Percentiles rank a stretch among this genome's conserved stretches.
phyloP scores from a whole-genome alignment of 1,140 invertebrate species.

The Drosophila sp. region DNA sequence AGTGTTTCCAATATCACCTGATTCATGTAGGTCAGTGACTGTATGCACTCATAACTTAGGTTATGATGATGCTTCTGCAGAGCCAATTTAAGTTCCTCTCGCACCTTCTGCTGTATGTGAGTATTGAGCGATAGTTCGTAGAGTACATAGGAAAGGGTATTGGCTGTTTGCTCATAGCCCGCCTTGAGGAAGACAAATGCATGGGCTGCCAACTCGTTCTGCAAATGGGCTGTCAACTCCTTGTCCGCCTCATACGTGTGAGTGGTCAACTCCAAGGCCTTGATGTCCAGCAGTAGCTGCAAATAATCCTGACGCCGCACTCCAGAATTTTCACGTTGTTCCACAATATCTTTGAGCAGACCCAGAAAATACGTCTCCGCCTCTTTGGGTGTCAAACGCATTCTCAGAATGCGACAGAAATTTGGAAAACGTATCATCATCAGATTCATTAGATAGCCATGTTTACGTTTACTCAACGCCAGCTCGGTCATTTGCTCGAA shows the following conservation, averaged over 20 bases:
- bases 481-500: slow-evolving; percentile 77
- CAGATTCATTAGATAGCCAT: slow-evolving; percentile 66
- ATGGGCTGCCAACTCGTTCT: slow-evolving; percentile 84
- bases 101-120: slow-evolving; percentile 83
- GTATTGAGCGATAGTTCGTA: slow-evolving; percentile 85
- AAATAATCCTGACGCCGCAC: slow-evolving; percentile 84
- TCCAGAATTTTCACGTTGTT: slow-evolving; percentile 83
- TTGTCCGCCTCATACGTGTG: slow-evolving; percentile 66
- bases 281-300: slow-evolving; percentile 83
- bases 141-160: slow-evolving; percentile 82
- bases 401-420: slow-evolving; percentile 55
- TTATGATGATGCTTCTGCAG: slow-evolving; percentile 72
- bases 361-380: slow-evolving; percentile 83
- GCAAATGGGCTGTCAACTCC: slow-evolving; percentile 59
- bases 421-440: slow-evolving; percentile 72
- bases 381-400: slow-evolving; percentile 59
- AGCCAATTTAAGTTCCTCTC: slow-evolving; percentile 83
- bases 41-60: slow-evolving; percentile 83
- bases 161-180: slow-evolving; percentile 86
- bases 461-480: slow-evolving; percentile 66
- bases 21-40: slow-evolving; percentile 85
- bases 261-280: slow-evolving; percentile 64
- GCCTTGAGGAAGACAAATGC: slow-evolving; percentile 87
- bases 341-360: slow-evolving; percentile 82
- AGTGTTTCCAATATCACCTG: slow-evolving; percentile 85